phyloP scores from a whole-genome alignment of 2,113 vertebrate genomes.

The Stigmatopora argus region DNA sequence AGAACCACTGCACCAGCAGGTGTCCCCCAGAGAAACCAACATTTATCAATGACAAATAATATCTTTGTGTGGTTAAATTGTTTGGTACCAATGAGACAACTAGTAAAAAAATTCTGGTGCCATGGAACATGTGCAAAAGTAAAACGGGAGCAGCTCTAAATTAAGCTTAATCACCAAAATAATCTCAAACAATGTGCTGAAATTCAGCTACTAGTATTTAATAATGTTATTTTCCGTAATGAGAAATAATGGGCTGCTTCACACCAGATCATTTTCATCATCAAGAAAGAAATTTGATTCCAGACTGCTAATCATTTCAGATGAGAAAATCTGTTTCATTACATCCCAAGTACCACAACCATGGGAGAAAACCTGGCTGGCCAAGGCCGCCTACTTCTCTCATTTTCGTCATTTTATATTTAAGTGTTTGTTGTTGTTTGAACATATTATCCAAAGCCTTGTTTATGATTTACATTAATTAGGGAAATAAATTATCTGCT shows the following conservation, averaged over 20 bases:
- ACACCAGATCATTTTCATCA: neutral
- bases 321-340: neutral
- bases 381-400: neutral
- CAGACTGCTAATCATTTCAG: constrained; percentile 2
- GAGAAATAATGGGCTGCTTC: too few species aligned
- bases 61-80: neutral
- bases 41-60: neutral
- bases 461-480: neutral
- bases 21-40: neutral
- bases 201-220: too few species aligned
- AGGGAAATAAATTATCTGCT: neutral
- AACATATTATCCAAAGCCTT: neutral
- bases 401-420: neutral
- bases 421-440: neutral
- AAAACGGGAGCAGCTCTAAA: too few species aligned
- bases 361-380: neutral
- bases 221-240: too few species aligned
- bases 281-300: neutral
- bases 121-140: too few species aligned
- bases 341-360: neutral
- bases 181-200: neutral
- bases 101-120: neutral
- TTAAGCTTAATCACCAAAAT: neutral
- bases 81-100: neutral
- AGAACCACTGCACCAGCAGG: too few species aligned